These are phyloP conservation scores for Neoaliturus tenellus DNA, from an alignment of 2,888 invertebrate genomes.

Conservation along the genomic window DNA sequence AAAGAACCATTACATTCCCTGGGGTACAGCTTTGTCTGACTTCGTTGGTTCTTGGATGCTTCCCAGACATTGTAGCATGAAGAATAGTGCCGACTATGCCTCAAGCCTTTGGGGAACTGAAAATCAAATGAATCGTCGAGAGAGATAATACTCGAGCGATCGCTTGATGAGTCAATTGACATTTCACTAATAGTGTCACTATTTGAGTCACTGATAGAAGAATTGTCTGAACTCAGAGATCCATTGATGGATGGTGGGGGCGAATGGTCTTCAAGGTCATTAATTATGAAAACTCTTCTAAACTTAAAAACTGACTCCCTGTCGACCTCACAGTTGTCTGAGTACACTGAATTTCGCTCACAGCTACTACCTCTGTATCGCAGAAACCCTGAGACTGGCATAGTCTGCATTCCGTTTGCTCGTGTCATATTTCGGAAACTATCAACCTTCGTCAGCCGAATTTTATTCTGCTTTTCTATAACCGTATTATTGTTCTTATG, in stretches of 20 bases:
- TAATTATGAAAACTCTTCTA: conserved; percentile 72
- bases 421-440: conserved; percentile 62
- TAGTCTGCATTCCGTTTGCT: conserved; percentile 72
- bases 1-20: conserved; percentile 73
- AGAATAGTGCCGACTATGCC: conserved; percentile 67
- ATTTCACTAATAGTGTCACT: conserved; percentile 74
- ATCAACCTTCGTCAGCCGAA: conserved; percentile 70
- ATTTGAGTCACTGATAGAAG: conserved; percentile 71
- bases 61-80: conserved; percentile 68
- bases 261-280: conserved; percentile 71
- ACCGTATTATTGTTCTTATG: background rate
- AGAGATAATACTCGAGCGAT: conserved; percentile 74
- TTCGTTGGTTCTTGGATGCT: conserved; percentile 57
- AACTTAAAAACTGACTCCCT: conserved; percentile 70
- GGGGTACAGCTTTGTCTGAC: conserved; percentile 69
- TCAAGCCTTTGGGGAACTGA: conserved; percentile 71
- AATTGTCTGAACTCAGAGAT: conserved; percentile 64
- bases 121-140: conserved; percentile 73
- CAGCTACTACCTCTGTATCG: conserved; percentile 53
- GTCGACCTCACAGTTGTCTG: conserved; percentile 48
- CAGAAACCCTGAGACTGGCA: conserved; percentile 71
- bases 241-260: conserved; percentile 61
- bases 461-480: conserved; percentile 38
- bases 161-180: conserved; percentile 74
- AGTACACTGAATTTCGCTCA: background rate